Evolutionary conservation across 1,140 invertebrate genomes (phyloP).

Genomic region (Heliothis subflexa): DNA sequence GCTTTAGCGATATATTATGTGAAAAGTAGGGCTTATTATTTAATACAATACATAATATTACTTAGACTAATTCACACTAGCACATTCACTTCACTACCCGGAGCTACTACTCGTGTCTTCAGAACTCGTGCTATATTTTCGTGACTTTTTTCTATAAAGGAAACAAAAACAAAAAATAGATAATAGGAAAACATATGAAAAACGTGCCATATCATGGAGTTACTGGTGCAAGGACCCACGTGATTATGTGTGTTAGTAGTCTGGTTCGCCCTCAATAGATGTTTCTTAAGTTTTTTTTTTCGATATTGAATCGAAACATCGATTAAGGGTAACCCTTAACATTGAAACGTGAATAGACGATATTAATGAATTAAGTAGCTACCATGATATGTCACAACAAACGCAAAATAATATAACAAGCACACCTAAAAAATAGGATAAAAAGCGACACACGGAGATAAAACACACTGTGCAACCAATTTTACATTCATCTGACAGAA

Average conservation of each 20-base stretch:
- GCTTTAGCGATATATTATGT: conserved; percentile 49
- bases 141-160: conserved; percentile 85
- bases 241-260: conserved; percentile 7
- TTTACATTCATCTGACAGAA: conserved; percentile 22
- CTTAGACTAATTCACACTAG: conserved; percentile 69
- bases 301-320: not conserved
- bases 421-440: conserved; percentile 58
- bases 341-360: not conserved
- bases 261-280: not conserved
- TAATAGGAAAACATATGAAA: conserved; percentile 59
- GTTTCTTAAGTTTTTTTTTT: not conserved
- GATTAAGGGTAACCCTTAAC: not conserved
- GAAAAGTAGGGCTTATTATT: conserved; percentile 59
- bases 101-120: conserved; percentile 82
- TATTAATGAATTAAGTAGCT: conserved; percentile 24
- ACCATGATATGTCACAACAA: conserved; percentile 50
- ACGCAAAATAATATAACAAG: conserved; percentile 64
- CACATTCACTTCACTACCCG: conserved; percentile 75
- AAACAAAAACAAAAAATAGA: conserved; percentile 73
- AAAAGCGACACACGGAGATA: conserved; percentile 70
- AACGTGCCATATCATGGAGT: conserved; percentile 45
- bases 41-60: conserved; percentile 69
- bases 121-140: conserved; percentile 84
- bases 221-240: not conserved
- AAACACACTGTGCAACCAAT: conserved; percentile 58